phyloP scores from a whole-genome alignment of 2,888 invertebrate species.

The Cheilosia grossa region DNA sequence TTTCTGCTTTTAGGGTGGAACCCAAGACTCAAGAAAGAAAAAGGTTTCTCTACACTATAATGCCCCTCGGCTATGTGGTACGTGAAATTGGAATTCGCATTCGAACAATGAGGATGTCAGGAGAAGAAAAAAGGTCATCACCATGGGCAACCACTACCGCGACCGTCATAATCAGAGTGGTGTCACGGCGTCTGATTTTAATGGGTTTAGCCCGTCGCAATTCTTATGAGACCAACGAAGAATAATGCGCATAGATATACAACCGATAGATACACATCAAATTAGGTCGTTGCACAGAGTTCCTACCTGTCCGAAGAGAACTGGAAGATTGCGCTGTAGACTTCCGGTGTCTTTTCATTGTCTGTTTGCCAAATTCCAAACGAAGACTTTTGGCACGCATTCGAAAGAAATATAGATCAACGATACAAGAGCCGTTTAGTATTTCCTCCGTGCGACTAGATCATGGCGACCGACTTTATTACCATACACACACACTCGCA shows the following conservation, averaged over 20 bases:
- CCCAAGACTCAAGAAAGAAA: background rate
- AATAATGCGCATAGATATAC: constrained; percentile 5
- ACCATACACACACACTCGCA: background rate
- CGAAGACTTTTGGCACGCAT: constrained; percentile 8
- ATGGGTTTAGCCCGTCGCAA: constrained; percentile 23
- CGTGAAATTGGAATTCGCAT: constrained; percentile 26
- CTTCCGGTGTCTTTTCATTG: constrained; percentile 26
- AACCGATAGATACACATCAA: constrained; percentile 24
- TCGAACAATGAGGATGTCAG: constrained; percentile 13
- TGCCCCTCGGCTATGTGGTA: constrained; percentile 2
- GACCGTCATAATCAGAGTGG: constrained; percentile 11
- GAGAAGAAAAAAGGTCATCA: constrained; percentile 41
- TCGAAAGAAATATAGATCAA: constrained; percentile 6
- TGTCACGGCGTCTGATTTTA: constrained; percentile 59
- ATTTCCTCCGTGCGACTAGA: background rate
- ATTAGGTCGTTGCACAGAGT: constrained; percentile 32
- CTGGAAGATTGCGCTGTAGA: constrained; percentile 6
- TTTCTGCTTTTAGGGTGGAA: constrained; percentile 11
- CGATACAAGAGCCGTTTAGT: constrained; percentile 10
- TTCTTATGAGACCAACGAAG: background rate
- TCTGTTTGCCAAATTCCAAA: constrained; percentile 34
- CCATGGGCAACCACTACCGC: background rate
- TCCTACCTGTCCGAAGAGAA: background rate
- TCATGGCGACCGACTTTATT: constrained; percentile 36
- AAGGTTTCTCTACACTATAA: constrained; percentile 12